Conservation (phyloP, 2,797 vertebrate genomes). For the Cygnus olor region DNA sequence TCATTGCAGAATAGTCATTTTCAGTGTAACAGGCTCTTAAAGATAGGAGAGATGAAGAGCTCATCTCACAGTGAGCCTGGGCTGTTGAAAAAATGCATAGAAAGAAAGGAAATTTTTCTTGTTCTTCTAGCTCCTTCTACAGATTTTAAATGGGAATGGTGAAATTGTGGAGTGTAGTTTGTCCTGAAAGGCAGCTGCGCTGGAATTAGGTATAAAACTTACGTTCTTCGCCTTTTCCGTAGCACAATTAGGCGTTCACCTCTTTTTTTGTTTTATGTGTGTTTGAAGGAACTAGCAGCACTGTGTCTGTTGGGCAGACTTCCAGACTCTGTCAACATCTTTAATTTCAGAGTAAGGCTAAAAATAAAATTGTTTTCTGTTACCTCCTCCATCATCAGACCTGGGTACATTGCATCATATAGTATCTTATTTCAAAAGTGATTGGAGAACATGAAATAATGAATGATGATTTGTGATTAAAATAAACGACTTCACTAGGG, state of each 20-base stretch:
- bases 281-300: background rate
- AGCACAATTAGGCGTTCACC: background rate
- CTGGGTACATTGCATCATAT: background rate
- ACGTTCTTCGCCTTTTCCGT: background rate
- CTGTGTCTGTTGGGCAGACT: background rate
- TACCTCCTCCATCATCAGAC: slow-evolving; percentile 22
- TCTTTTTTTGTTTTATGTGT: background rate
- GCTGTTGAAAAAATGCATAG: background rate
- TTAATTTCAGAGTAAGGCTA: slow-evolving; percentile 33
- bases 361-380: slow-evolving; percentile 61
- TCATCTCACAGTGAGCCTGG: background rate
- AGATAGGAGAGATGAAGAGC: background rate
- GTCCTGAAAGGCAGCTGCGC: background rate
- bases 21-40: background rate
- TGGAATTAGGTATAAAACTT: background rate
- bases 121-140: background rate
- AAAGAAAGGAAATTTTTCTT: background rate
- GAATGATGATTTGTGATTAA: slow-evolving; percentile 25
- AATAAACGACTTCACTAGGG: background rate
- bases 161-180: background rate
- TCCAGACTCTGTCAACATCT: slow-evolving; percentile 18
- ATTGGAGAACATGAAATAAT: slow-evolving; percentile 22
- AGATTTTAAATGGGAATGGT: background rate
- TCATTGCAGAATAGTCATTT: background rate
- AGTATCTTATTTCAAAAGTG: background rate